Evolutionary conservation across 2,113 vertebrate species (phyloP), one percentile per base, ranked within the genome.

Genomic region (Pseudonaja textilis): DNA sequence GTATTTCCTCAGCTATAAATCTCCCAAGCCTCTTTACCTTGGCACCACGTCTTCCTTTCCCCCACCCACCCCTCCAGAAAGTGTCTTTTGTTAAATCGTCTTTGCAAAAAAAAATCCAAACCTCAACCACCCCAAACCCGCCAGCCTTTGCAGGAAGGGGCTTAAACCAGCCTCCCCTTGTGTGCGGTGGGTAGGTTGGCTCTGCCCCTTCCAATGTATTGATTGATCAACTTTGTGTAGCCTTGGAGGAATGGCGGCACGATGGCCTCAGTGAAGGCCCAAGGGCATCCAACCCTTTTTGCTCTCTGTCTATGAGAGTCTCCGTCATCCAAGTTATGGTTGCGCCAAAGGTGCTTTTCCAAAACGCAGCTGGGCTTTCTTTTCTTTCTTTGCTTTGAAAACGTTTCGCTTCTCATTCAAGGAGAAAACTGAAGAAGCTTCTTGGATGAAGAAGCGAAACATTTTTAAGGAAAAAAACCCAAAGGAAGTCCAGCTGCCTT

Each of bases 1-100:
- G 95, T 96, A 97, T 98, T 98, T 98, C 98, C 98, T 98, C 96
- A 91, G 95, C 96, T 93, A 98, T 98, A 98, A 98, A 98, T 98
- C 98, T 97, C 96, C 96, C 96, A 87, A 94, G 95, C 91, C 94
- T 96, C 95, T 94, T 97, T 74, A 89, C 94, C 96, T 96, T 97
- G 97, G 96, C 97, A 96, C 96, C 1, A 10, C 3, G 69, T 85
- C 94, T 96, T 96, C 95, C 96, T 90, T 97, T 96, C 97, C 97
- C 98, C 94, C 14, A 93, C 14, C 64, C n/a, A n/a, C 95, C 95
- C 94, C 96, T 90, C 94, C 96, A 95, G 97, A 96, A 97, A 96
- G 88, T 95, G 18, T 59, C 87, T 90, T 92, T 88, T 39, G 59
- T 89, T 55, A 22, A 11, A 3, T 74, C 5, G 6, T 45, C 56